Conservation (phyloP, 2,888 invertebrate genomes). For the Eurytoma adleriae region DNA sequence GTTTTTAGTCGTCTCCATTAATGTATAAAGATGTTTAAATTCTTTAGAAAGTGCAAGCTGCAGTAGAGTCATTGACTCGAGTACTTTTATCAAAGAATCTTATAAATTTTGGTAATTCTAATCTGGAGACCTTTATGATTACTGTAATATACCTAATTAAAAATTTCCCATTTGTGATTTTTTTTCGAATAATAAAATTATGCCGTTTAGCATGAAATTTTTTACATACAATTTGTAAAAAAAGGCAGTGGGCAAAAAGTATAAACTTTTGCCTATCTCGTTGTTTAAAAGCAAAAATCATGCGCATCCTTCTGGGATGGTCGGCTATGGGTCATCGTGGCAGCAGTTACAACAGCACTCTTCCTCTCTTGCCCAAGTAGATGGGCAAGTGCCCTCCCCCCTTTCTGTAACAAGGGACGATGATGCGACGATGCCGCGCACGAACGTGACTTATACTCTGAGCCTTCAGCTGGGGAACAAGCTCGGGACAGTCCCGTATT, state of each 20-base stretch:
- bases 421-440: neutral
- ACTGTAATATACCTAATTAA: no score
- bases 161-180: no score
- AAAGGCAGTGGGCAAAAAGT: no score
- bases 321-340: conserved; percentile 37
- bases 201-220: no score
- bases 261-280: neutral
- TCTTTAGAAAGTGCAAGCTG: conserved; percentile 50
- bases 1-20: conserved; percentile 11
- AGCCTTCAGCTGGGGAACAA: neutral
- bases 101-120: no score
- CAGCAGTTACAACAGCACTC: conserved; percentile 27
- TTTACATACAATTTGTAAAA: no score
- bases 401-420: conserved; percentile 26
- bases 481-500: conserved; percentile 45
- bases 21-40: conserved; percentile 41
- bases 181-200: no score
- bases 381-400: no score
- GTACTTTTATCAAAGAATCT: no score
- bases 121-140: no score
- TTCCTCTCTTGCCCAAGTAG: conserved; percentile 1
- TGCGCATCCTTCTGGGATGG: no score
- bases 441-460: conserved; percentile 39
- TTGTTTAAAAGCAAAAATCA: neutral
- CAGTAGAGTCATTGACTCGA: no score